Base-by-base conservation (phyloP, 2,797 vertebrate genomes). In the Falco novaeseelandiae region DNA sequence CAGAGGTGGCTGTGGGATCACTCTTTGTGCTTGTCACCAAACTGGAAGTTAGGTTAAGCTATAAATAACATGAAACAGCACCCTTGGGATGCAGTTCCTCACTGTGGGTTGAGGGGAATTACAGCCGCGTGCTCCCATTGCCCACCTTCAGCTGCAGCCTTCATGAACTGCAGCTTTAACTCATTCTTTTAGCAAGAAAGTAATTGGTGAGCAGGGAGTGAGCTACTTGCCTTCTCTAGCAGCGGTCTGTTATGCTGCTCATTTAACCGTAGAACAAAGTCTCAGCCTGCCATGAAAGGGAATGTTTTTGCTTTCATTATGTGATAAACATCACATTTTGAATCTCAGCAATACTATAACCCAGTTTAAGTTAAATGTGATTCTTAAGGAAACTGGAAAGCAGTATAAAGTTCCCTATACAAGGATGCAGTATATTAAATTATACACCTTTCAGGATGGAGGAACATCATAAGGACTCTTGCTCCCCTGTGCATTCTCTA, bases 21-120 rank as follows among this genome's bases (percentile, higher is more conserved):
- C 6, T 1, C 4, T 48, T 80, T 66, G 42, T 71, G 14, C 4
- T 51, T 85, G 44, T 52, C 12, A 38, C 15, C 16, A 57, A 78
- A 32, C 20, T 59, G 10, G 0, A 0, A 63, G n/a, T 25, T 48
- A 65, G 36, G 15, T 25, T 78, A 49, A 69, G 36, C 23, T 48
- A 29, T 7, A 69, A 72, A 36, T 51, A 29, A 32, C 6, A 16
- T 11, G 25, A 83, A 83, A 42, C 0, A 0, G 9, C 30, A 49
- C 8, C 6, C 26, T 85, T 32, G 61, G 65, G 55, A 49, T 42
- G 26, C n/a, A 77, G 55, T 17, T 93, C 14, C 44, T 89, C n/a
- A 5, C 46, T 44, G 2, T 0, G 4, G 30, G 20, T 23, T 85
- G n/a, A 78, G 26, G 12, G 36, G 20, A 71, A 59, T 36, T 21